Base-by-base conservation (phyloP, 2,113 vertebrate genomes). In the Casuarius casuarius region DNA sequence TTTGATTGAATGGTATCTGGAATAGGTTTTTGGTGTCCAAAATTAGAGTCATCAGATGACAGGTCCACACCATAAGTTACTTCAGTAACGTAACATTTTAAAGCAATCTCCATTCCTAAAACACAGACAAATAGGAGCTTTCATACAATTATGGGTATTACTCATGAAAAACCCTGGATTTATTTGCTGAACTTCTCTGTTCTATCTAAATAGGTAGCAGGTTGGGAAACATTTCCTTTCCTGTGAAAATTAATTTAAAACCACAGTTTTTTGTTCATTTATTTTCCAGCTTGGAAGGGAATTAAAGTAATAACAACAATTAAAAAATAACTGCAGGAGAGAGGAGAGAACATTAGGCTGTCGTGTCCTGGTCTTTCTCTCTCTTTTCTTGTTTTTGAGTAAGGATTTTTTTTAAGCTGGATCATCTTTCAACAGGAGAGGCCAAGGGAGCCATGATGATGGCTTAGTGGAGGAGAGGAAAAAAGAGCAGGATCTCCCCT, bases 21-120 rank as follows among this genome's bases (percentile, higher is more conserved):
- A 97, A 97, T 95, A 52, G 70, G 21, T 38, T 96, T 93, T 90
- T 91, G 52, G 31, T 82, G 35, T 93, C 84, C 40, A 67, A 61
- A n/a, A 91, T 95, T 81, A 96, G 83, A 74, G 28, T 61, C 74
- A 86, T 92, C 51, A 59, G 89, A 84, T 92, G 81, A 87, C 70
- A 87, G 73, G 62, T 93, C 83, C 68, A 94, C 92, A 96, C 61
- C 9, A 26, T 44, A 52, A 93, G 79, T 95, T 96, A 86, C 72
- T 94, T 20, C 52, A 31, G 44, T 65, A 89, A 94, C 87, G 44
- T 63, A 63, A 33, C 78, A 82, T 93, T 92, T 91, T 79, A 73
- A 91, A 94, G 67, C 89, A 91, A 92, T 96, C 51, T 87, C 35
- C 78, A 14, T 82, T 92, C 66, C 77, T 93, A 84, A 93, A 94